A percentile compares a stretch with the other conserved stretches of the same genome.
phyloP scores from a whole-genome alignment of 2,113 vertebrate genomes.

The Calypte anna region DNA sequence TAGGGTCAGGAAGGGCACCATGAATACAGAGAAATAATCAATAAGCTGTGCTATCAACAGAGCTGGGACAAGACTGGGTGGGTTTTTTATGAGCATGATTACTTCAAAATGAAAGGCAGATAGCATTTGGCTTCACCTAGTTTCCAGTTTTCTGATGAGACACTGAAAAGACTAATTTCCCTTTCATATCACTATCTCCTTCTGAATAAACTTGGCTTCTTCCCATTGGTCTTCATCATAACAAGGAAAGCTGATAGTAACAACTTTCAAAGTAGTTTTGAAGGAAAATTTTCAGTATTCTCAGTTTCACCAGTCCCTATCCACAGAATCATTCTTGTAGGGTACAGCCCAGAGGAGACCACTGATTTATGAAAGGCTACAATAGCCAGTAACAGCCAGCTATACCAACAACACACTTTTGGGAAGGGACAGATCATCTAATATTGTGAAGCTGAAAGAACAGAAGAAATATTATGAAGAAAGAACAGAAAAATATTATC shows the following conservation, averaged over 20 bases:
- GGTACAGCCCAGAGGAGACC: neutral
- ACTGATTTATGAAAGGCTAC: slow-evolving; percentile 6
- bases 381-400: neutral
- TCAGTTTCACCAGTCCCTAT: neutral
- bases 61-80: neutral
- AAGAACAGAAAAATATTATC: neutral
- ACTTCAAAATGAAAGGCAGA: neutral
- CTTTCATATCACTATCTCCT: neutral
- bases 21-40: slow-evolving; percentile 33
- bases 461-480: neutral
- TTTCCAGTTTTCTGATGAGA: neutral
- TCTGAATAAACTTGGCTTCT: neutral
- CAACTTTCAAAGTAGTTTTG: neutral
- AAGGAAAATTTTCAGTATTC: neutral
- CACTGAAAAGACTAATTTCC: neutral
- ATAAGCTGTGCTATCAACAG: neutral
- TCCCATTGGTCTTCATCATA: neutral
- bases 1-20: slow-evolving; percentile 10
- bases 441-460: neutral
- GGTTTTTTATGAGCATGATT: neutral
- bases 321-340: neutral
- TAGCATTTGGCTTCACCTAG: neutral
- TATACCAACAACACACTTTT: neutral
- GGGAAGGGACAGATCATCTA: neutral
- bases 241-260: neutral